Base-by-base conservation (phyloP, 2,888 invertebrate genomes). In the Trimorus sp. region DNA sequence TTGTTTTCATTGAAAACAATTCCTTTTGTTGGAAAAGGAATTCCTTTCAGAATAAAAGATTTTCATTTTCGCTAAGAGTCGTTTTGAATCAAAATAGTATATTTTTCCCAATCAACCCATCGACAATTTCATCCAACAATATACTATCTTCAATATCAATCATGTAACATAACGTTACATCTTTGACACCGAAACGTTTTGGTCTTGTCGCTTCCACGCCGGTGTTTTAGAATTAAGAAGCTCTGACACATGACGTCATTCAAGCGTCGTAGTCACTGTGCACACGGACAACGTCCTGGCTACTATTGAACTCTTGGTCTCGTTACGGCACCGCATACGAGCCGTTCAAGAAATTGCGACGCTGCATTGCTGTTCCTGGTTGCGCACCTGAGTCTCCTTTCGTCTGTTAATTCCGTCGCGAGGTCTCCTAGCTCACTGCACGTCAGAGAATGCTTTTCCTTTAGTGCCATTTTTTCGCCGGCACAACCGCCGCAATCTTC, bases 321-420 rank as follows among this genome's bases (percentile, higher is more conserved):
- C 59, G 59, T 59, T 69, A 59, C 48, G 11, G 36, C 16, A 36
- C 36, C 56, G 40, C 59, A 49, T 49, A 59, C 49, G 48, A 59
- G 38, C 59, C 48, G 42, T 49, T 49, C 12, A 59, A 58, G 69
- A 59, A 69, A 69, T 69, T 59, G 49, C 49, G 36, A 37, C 26
- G 49, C 49, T 69, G 51, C 69, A 68, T 68, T 56, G 56, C 56
- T 37, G 45, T 48, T 68, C 68, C 48, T 38, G 40, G 69, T 38
- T 59, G 58, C 59, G 59, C 69, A 69, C 59, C 69, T 69, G 59
- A 59, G 69, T 69, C 69, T 59, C 69, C 49, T 59, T 69, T 69
- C 69, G 69, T 51, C 69, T 58, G 40, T 49, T 59, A 69, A 69
- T 69, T 69, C 40, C 59, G 48, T 59, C 38, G 59, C 16, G 8